These are phyloP conservation scores for Argentina silus DNA, from an alignment of 2,797 vertebrate species.

Conservation along the genomic window DNA sequence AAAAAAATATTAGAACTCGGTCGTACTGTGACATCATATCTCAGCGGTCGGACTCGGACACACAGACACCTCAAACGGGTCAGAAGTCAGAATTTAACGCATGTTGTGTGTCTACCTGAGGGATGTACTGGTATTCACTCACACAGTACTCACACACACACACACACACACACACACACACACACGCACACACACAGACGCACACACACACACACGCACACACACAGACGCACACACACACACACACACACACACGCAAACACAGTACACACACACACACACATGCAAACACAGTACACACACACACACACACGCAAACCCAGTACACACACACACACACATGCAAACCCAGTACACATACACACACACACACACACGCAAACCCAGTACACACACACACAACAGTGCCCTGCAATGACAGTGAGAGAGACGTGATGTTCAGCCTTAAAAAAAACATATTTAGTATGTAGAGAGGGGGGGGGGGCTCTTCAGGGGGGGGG, in stretches of 20 bases:
- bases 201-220: not conserved
- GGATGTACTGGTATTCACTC: slow-evolving; percentile 48
- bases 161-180: slow-evolving; percentile 1
- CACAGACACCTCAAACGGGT: no score
- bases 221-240: not conserved
- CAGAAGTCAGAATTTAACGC: no score
- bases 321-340: slow-evolving; percentile 13
- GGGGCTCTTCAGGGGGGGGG: no score
- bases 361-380: slow-evolving; percentile 1
- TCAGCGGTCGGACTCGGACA: no score
- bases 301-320: not conserved
- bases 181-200: slow-evolving; percentile 26
- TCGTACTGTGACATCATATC: no score
- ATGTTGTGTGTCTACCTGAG: slow-evolving; percentile 11
- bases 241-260: slow-evolving; percentile 10
- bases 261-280: slow-evolving; percentile 17
- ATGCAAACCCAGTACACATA: slow-evolving; percentile 14
- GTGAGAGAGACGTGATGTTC: no score
- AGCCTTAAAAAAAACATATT: no score
- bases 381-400: not conserved
- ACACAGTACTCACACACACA: slow-evolving; percentile 9
- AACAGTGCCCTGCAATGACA: no score
- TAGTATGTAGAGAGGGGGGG: no score
- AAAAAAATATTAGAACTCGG: no score
- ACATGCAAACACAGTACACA: slow-evolving; percentile 12